Evolutionary conservation across 2,888 invertebrate species (phyloP), one percentile per base, ranked within the genome.

Genomic region (Calephelis perditalis): DNA sequence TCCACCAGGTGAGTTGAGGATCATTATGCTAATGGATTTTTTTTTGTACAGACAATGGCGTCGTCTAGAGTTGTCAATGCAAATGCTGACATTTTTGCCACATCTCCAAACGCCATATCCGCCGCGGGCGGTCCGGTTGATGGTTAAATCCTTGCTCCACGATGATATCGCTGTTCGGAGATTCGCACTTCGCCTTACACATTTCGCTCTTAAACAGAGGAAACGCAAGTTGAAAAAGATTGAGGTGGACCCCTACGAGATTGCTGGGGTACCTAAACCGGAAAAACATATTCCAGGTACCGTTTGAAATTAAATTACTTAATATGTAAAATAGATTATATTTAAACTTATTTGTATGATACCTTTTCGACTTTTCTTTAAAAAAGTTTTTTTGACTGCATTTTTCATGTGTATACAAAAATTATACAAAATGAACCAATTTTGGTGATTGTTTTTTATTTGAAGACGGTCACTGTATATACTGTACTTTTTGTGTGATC

Each of bases 91-190:
- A 2, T 91, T 93, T 71, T 88, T 97, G 62, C 92, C 96, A 0
- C 94, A 97, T 65, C 91, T 94, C 1, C 95, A 96, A 76, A 91
- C 94, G 1, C 81, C 86, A 6, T 94, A 94, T 78, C 93, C 95
- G 0, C 78, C 92, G 0, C 79, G 88, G 9, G 92, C 94, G 0
- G 94, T 96, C 1, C 88, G 91, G 37, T 92, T 94, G 61, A 93
- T 95, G 69, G 82, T 94, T 0, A 86, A 92, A 45, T 91, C 93
- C 5, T 86, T 96, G 0, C 86, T 96, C 4, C 93, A 95, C 80
- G 97, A 97, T 71, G 94, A 96, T n/a, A 88, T 97, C 40, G 91
- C 92, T n/a, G 94, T 97, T 40, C 91, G 98, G 44, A 94, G 95
- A 82, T 86, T 93, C n/a, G 93, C 95, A 0, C 81, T 93, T 7